Base-by-base conservation (phyloP, 2,797 vertebrate genomes). In the Epinephelus coioides region DNA sequence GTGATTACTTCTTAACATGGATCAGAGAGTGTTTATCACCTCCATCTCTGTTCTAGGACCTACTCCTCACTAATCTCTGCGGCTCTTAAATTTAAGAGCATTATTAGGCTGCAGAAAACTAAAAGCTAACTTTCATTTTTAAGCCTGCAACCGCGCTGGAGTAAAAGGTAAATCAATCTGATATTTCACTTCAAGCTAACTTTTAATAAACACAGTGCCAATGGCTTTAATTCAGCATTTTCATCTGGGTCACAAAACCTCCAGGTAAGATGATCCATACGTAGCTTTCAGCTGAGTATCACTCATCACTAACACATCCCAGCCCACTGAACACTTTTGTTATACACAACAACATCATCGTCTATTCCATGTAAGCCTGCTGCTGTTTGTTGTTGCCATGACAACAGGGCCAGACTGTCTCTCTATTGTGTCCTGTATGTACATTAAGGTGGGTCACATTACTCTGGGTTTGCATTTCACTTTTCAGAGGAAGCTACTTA, bases 351-450 rank as follows among this genome's bases (percentile, higher is more conserved):
- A 34, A 14, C 12, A 51, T 3, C 46, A 15, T 8, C 9, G 3
- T 57, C 43, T 23, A 7, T 53, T 82, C 40, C 8, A 18, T 2
- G 7, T 57, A 18, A 66, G 9, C 18, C 54, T 38, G 27, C 46
- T 66, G 51, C 14, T 53, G 68, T 66, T 73, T 70, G 69, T 11
- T 34, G 78, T 77, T 73, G 57, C 71, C 62, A 25, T 61, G 78
- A 27, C 30, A 0, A 81, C 59, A 2, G 12, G 18, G 79, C 38
- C 53, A 21, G 55, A 12, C 71, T 11, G 46, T 54, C 23, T 56
- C 25, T 71, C 54, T 55, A 10, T 65, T 77, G 69, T 74, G 43
- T 54, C 12, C 34, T 68, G 34, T 43, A 40, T 46, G 54, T 66
- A 56, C n/a, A 40, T 40, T 30, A 14, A 74, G 13, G 65, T 40